Percentiles rank a stretch among this genome's conserved stretches.
Conservation (phyloP, 2,113 vertebrate genomes). For the Ceratotherium simum region DNA sequence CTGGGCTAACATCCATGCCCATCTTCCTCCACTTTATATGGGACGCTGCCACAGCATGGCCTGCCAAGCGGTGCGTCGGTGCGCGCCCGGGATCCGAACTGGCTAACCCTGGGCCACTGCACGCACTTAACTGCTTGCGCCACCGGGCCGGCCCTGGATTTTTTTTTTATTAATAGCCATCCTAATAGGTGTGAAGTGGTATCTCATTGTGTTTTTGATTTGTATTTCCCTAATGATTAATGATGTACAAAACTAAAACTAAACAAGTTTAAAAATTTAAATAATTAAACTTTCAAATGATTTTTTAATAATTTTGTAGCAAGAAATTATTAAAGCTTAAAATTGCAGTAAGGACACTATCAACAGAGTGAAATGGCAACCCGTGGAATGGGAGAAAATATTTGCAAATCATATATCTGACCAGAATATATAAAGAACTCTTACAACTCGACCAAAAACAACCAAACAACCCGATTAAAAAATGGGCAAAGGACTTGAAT, state of each 20-base stretch:
- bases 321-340: slow-evolving; percentile 37
- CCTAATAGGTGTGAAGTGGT: too few relatives aligned
- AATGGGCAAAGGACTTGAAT: not conserved
- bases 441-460: not conserved
- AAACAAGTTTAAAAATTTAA: not conserved
- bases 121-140: too few relatives aligned
- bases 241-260: not conserved
- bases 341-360: not conserved
- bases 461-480: not conserved
- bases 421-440: not conserved
- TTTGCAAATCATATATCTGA: not conserved
- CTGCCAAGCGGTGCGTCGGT: too few relatives aligned
- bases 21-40: too few relatives aligned
- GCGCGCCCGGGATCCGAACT: too few relatives aligned
- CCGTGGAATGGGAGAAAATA: not conserved
- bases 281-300: not conserved
- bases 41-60: too few relatives aligned
- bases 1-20: too few relatives aligned
- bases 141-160: too few relatives aligned
- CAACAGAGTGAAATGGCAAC: not conserved
- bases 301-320: not conserved
- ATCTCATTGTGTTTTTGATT: too few relatives aligned
- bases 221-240: too few relatives aligned
- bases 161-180: too few relatives aligned
- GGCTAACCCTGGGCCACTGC: too few relatives aligned